Evolutionary conservation across 2,113 vertebrate species (phyloP), one percentile per base, ranked within the genome.

Genomic region (Aegithalos caudatus): DNA sequence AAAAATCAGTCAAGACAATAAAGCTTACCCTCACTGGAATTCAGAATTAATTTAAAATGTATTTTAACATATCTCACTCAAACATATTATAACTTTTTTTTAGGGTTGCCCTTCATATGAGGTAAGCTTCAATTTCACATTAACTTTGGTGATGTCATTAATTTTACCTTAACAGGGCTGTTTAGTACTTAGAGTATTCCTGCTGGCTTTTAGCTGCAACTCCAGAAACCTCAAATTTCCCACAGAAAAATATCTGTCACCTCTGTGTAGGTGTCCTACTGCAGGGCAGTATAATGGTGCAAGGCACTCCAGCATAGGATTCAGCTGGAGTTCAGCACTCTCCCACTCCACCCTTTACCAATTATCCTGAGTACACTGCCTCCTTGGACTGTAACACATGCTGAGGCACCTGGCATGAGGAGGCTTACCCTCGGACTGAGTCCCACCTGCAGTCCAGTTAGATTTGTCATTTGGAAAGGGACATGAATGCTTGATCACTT

Each of bases 351-450:
- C 56, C 17, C 10, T 50, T 77, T 24, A 33, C 8, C 21, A 53
- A 25, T 38, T 84, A 10, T 10, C 38, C 25, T 4, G 27, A 47
- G 21, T 29, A 14, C 31, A 40, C 28, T 9, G 10, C 37, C 50
- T 65, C 22, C 54, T n/a, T 44, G 1, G 1, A 45, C 22, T 20
- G 16, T 7, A 65, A 21, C 2, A 5, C 8, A 2, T 15, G 14
- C 33, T 53, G 61, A 70, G 65, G 23, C 12, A 45, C 12, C 10
- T 8, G 33, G 38, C 18, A 19, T 3, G 31, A 56, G 47, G 13
- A 58, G 19, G 15, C 7, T 74, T 9, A 24, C 16, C 29, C 42
- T 84, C 73, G 61, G 25, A 33, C 19, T 21, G 38, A 81, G 56
- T 57, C 51, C 21, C 65, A 54, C 33, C 25, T 81, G 14, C 33